phyloP scores from a whole-genome alignment of 2,113 vertebrate species.

The Sorex araneus region DNA sequence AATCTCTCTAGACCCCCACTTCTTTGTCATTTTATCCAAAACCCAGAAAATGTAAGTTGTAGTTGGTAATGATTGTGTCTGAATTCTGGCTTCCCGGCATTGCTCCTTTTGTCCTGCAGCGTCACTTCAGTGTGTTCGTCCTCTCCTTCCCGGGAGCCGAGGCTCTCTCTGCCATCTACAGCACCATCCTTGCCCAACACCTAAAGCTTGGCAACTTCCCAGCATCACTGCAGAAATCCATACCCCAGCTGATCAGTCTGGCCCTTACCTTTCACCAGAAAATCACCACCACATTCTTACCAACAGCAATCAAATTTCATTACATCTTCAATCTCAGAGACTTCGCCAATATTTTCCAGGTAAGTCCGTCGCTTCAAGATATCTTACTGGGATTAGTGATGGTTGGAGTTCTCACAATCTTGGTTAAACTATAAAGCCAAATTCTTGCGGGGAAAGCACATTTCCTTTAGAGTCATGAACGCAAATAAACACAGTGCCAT shows the following conservation, averaged over 20 bases:
- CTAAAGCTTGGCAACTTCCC: constrained; percentile 89
- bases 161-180: constrained; percentile 95
- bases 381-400: background rate
- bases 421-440: constrained; percentile 3
- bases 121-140: constrained; percentile 96
- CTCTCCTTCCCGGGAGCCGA: constrained; percentile 94
- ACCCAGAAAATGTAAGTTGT: background rate
- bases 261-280: constrained; percentile 93
- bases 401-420: background rate
- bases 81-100: background rate
- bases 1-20: too few species aligned
- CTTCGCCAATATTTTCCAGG: constrained; percentile 98
- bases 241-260: constrained; percentile 90
- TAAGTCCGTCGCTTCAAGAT: constrained; percentile 76
- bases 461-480: background rate
- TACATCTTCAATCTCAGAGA: constrained; percentile 98
- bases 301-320: constrained; percentile 97
- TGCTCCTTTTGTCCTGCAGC: constrained; percentile 86
- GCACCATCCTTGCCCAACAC: constrained; percentile 94
- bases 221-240: constrained; percentile 89
- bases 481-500: background rate
- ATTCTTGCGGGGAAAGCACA: background rate
- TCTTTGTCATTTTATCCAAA: background rate
- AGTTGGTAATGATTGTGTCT: background rate
- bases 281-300: constrained; percentile 93